Evolutionary conservation across 2,113 vertebrate genomes (phyloP), one percentile per base, ranked within the genome.

Genomic region (Rhipidura dahli): DNA sequence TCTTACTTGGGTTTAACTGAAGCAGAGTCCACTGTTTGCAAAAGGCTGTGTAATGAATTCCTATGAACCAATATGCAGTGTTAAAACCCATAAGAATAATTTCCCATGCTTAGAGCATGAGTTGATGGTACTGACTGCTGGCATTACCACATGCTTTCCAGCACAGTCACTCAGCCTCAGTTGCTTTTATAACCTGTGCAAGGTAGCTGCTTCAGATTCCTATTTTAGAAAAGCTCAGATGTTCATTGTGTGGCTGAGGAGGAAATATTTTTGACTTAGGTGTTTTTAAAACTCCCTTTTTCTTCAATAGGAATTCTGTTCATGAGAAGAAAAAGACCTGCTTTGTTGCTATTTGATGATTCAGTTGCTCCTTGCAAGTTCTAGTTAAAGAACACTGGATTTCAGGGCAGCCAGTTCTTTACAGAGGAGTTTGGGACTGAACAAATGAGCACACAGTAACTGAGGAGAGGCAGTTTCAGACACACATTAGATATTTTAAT

Each of bases 391-490:
- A 78, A 20, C 14, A 23, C 9, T 69, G 39, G 6, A 30, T 89
- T 86, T 83, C 47, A 54, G 54, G 4, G 5, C 53, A 42, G 9
- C 50, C 88, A 53, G 5, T 85, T 56, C 54, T 88, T 39, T 68
- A 18, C 15, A 39, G 83, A 75, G n/a, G 26, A 63, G 13, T 24
- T 73, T 60, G 22, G 33, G 40, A 11, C 35, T 68, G 47, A 64
- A 18, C 18, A 57, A 88, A 86, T 0, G 2, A 24, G 7, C 18
- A 9, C 30, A 7, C 16, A 57, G 0, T 49, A 42, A 21, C n/a
- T 35, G 49, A 53, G 39, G 66, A 65, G 49, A 83, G 39, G 22
- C 28, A 49, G 28, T 81, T 81, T 73, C 68, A 73, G 68, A 19
- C 23, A 17, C 5, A 50, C 72, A 42, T 92, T 28, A 42, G 28